A percentile compares a stretch with the other conserved stretches of the same genome.
Conservation (phyloP, 2,797 vertebrate genomes). For the Paramormyrops hopkinsi region DNA sequence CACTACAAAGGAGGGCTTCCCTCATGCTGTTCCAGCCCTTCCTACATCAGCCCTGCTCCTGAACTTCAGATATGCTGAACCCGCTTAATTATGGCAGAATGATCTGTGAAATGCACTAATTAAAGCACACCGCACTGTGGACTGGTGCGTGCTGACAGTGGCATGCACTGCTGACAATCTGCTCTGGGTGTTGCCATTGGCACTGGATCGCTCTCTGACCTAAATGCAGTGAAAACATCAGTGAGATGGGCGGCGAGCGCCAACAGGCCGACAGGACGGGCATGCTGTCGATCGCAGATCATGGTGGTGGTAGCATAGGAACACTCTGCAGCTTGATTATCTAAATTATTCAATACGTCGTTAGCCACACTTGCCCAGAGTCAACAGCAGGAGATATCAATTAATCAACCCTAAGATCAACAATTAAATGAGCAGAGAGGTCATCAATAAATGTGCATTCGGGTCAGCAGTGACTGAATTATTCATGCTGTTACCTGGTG, state of each 20-base stretch:
- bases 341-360: slow-evolving; percentile 74
- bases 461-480: slow-evolving; percentile 48
- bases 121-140: background rate
- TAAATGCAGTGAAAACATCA: background rate
- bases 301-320: background rate
- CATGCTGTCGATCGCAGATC: background rate
- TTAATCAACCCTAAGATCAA: slow-evolving; percentile 63
- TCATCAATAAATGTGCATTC: slow-evolving; percentile 15
- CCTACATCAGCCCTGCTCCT: background rate
- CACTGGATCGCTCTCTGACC: background rate
- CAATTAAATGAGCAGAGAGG: slow-evolving; percentile 41
- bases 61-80: background rate
- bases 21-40: background rate
- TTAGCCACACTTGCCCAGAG: slow-evolving; percentile 61
- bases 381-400: slow-evolving; percentile 57
- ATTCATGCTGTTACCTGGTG: slow-evolving; percentile 60
- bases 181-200: background rate
- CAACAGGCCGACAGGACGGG: background rate
- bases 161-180: background rate
- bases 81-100: background rate
- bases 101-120: background rate
- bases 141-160: background rate
- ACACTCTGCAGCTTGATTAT: slow-evolving; percentile 23
- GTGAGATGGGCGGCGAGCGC: background rate
- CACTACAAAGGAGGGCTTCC: slow-evolving; percentile 46